Evolutionary conservation across 2,113 vertebrate genomes (phyloP).

Genomic region (Sisor rabdophorus): DNA sequence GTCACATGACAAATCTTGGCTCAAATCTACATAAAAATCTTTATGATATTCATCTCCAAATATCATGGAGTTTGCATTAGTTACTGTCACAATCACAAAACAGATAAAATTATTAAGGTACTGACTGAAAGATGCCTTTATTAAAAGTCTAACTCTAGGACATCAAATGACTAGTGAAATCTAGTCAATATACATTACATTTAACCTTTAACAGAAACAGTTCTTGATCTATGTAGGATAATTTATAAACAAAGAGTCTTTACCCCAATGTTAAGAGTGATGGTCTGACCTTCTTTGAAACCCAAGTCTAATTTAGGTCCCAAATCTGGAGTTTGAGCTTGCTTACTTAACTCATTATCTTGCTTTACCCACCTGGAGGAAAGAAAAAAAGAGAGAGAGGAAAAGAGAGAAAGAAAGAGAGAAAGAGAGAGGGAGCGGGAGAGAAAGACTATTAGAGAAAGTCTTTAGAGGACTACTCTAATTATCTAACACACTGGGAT

Average conservation of each 20-base stretch:
- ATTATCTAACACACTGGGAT: neutral
- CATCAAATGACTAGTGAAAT: neutral
- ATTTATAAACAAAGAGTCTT: neutral
- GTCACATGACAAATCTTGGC: too few relatives aligned
- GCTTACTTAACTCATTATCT: conserved; percentile 82
- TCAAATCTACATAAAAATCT: too few relatives aligned
- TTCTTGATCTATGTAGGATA: neutral
- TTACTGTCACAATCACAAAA: too few relatives aligned
- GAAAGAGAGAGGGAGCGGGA: neutral
- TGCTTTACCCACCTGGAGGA: conserved; percentile 88
- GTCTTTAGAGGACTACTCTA: neutral
- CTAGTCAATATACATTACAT: neutral
- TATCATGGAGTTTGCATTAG: too few relatives aligned
- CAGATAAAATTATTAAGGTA: too few relatives aligned
- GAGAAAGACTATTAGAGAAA: neutral
- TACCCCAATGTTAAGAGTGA: conserved; percentile 96
- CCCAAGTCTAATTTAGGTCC: conserved; percentile 89
- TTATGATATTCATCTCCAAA: too few relatives aligned
- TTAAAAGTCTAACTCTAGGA: too few relatives aligned
- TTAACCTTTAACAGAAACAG: neutral
- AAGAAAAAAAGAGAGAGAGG: neutral
- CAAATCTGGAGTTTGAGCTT: conserved; percentile 80
- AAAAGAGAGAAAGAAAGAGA: conserved; percentile 7
- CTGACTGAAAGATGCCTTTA: too few relatives aligned
- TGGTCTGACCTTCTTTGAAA: conserved; percentile 97